Evolutionary conservation across 2,888 invertebrate genomes (phyloP).

Genomic region (Netelia melanura): DNA sequence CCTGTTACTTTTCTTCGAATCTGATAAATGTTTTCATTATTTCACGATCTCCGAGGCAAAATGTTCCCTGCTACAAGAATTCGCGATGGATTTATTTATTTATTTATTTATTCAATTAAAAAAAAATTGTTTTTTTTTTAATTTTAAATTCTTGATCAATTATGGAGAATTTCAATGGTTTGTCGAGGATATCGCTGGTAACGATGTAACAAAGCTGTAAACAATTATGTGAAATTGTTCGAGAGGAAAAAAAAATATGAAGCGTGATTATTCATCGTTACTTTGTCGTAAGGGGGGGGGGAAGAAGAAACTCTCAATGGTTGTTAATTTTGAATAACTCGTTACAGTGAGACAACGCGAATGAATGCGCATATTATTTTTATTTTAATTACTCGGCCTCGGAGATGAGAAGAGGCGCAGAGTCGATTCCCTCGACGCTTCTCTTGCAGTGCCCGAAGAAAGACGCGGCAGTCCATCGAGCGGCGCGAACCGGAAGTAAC

Average conservation of each 20-base stretch:
- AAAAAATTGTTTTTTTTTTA: background rate
- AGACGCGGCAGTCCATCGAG: slow-evolving; percentile 30
- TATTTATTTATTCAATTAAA: background rate
- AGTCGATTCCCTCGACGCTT: too few relatives aligned
- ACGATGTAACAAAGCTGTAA: too few relatives aligned
- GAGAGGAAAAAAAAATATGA: too few relatives aligned
- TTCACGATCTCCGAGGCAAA: background rate
- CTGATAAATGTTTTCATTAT: slow-evolving; percentile 39
- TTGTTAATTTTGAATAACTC: too few relatives aligned
- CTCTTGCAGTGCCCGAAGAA: slow-evolving; percentile 1
- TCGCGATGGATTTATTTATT: background rate
- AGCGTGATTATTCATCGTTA: too few relatives aligned
- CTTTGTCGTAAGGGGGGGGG: too few relatives aligned
- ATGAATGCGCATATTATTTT: background rate
- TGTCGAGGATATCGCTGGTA: too few relatives aligned
- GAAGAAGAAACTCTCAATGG: too few relatives aligned
- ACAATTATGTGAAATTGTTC: too few relatives aligned
- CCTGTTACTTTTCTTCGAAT: slow-evolving; percentile 8
- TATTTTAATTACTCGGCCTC: background rate
- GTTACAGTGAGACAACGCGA: too few relatives aligned
- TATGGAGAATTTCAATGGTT: too few relatives aligned
- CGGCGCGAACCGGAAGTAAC: slow-evolving; percentile 46
- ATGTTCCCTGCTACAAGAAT: background rate
- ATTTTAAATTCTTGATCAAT: background rate
- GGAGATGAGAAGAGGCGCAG: background rate